Percentiles rank a stretch among this genome's conserved stretches.
Evolutionary conservation across 2,797 vertebrate genomes (phyloP).

Genomic region (Astyanax mexicanus): DNA sequence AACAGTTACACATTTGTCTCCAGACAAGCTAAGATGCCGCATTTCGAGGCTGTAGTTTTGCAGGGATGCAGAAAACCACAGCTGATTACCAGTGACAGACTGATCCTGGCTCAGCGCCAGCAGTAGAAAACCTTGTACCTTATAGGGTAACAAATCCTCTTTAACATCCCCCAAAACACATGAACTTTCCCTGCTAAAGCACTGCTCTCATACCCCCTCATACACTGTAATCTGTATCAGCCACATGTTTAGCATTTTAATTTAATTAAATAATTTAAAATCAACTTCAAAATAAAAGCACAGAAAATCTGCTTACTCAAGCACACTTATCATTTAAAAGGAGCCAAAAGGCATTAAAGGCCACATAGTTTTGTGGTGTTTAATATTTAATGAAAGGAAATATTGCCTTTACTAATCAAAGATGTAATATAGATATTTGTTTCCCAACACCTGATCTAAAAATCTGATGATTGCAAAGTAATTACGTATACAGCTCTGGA

Average conservation of each 20-base stretch:
- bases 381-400: neutral
- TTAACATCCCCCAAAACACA: neutral
- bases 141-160: neutral
- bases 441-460: no score
- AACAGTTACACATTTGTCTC: neutral
- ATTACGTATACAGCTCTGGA: no score
- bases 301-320: neutral
- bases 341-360: neutral
- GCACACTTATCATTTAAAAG: no score
- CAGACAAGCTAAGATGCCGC: neutral
- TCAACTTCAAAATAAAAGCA: neutral
- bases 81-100: neutral
- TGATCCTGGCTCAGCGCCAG: neutral
- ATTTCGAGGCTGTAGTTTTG: neutral
- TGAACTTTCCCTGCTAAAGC: constrained; percentile 3
- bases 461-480: no score
- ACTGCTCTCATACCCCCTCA: neutral
- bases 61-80: neutral
- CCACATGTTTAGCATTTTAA: neutral
- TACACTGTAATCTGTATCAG: neutral
- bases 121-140: neutral
- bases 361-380: neutral
- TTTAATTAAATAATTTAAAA: no score
- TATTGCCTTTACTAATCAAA: neutral
- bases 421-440: neutral